Conservation (phyloP, 1,140 invertebrate genomes). For the Apis dorsata region DNA sequence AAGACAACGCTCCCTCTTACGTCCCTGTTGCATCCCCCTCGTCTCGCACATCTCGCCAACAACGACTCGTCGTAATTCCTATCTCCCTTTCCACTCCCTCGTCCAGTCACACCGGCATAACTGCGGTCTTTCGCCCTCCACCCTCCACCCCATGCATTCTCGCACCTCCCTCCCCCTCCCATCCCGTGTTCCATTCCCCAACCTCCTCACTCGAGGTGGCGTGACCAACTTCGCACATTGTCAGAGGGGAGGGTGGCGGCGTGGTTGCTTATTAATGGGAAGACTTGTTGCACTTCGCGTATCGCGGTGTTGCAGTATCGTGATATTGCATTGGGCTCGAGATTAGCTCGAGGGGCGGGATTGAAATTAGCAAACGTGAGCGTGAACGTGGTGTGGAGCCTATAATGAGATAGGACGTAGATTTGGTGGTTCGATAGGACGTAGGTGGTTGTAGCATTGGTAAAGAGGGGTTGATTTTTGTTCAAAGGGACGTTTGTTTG, state of each 20-base stretch:
- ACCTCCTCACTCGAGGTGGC: slow-evolving; percentile 1
- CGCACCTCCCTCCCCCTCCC: neutral
- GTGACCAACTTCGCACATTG: slow-evolving; percentile 41
- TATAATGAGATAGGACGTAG: too few relatives aligned
- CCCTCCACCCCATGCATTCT: neutral
- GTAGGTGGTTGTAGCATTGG: too few relatives aligned
- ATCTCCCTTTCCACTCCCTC: neutral
- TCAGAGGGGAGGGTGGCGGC: neutral
- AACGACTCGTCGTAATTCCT: slow-evolving; percentile 32
- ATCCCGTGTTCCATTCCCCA: too few relatives aligned
- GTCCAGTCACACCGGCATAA: slow-evolving; percentile 14
- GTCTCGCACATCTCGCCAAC: neutral
- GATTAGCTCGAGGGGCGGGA: too few relatives aligned
- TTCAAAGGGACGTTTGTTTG: too few relatives aligned
- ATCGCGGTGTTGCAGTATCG: slow-evolving; percentile 12
- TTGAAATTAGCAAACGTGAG: too few relatives aligned
- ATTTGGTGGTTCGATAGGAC: too few relatives aligned
- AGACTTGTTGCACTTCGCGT: slow-evolving; percentile 57
- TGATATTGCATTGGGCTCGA: neutral
- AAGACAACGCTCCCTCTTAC: neutral
- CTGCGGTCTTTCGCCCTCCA: neutral
- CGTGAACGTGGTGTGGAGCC: too few relatives aligned
- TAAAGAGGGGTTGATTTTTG: too few relatives aligned
- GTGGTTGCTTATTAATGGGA: slow-evolving; percentile 54
- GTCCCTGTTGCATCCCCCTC: slow-evolving; percentile 35